Conservation (phyloP, 2,888 invertebrate species). For the Perithous albicinctus region DNA sequence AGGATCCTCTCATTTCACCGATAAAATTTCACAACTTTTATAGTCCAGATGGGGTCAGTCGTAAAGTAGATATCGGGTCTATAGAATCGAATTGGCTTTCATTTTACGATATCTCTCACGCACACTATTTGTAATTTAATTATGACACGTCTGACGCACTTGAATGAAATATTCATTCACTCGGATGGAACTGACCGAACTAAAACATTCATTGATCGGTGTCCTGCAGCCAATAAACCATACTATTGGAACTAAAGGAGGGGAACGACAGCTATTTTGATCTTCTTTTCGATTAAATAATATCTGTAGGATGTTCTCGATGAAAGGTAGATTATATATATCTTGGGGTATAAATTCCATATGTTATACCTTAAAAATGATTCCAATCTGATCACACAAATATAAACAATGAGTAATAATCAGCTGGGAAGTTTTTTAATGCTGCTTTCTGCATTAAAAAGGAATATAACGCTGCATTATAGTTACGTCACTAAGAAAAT, state of each 20-base stretch:
- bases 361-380: too few relatives aligned
- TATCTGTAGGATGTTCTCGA: neutral
- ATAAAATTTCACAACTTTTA: neutral
- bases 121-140: neutral
- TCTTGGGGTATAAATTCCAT: too few relatives aligned
- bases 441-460: too few relatives aligned
- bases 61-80: neutral
- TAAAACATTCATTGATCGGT: neutral
- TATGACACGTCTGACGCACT: conserved; percentile 2
- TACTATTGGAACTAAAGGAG: neutral
- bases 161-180: neutral
- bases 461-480: too few relatives aligned
- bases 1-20: neutral
- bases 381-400: too few relatives aligned
- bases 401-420: too few relatives aligned
- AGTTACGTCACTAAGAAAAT: too few relatives aligned
- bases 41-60: neutral
- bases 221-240: neutral
- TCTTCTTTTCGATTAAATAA: neutral
- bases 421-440: too few relatives aligned
- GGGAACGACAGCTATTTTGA: neutral
- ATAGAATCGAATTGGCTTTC: neutral
- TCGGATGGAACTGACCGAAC: neutral
- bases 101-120: neutral
- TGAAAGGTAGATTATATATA: too few relatives aligned